Conservation (phyloP, 2,113 vertebrate genomes). For the Pseudopodoces humilis region DNA sequence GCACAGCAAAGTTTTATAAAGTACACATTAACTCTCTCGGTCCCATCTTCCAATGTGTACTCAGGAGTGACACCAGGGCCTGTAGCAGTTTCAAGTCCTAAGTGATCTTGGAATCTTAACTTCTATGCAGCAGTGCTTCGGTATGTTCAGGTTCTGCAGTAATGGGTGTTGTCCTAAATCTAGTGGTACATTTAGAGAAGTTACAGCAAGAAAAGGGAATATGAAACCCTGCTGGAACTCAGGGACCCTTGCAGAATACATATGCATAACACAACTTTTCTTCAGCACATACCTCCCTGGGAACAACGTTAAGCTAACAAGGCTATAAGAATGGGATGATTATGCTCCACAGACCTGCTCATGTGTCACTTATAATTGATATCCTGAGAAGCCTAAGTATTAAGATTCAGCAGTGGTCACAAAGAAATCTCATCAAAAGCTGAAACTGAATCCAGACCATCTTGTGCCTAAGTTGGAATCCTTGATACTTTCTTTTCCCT, state of each 20-base stretch:
- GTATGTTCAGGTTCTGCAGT: neutral
- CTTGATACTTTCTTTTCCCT: neutral
- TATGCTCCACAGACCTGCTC: neutral
- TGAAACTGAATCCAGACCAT: neutral
- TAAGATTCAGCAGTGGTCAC: neutral
- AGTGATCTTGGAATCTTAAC: neutral
- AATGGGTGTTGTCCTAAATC: neutral
- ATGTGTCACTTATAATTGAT: neutral
- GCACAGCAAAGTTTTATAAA: neutral
- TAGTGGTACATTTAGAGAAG: neutral
- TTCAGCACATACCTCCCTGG: neutral
- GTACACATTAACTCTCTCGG: neutral
- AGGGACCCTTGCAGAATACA: neutral
- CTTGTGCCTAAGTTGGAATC: neutral
- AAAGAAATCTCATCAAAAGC: neutral
- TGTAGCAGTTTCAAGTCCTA: neutral
- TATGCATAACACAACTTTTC: neutral
- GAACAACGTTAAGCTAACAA: neutral
- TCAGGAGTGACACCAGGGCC: neutral
- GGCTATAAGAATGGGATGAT: neutral
- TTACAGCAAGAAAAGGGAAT: neutral
- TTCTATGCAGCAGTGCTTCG: neutral
- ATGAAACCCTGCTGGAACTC: neutral
- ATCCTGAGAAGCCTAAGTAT: neutral
- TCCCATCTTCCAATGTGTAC: neutral